phyloP scores from a whole-genome alignment of 2,113 vertebrate species.

The Cygnus buccinator region DNA sequence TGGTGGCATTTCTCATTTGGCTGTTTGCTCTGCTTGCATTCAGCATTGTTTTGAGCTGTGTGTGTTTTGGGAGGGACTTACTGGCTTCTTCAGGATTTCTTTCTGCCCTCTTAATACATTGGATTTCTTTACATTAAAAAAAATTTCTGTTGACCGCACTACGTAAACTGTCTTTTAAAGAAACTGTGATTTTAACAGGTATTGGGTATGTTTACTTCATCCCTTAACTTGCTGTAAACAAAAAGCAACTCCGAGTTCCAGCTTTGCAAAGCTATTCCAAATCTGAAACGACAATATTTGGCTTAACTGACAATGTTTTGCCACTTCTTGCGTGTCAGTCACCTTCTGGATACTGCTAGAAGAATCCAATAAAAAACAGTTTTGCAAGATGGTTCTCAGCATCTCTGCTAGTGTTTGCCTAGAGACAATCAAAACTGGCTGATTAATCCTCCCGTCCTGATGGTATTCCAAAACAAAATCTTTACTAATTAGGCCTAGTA shows the following conservation, averaged over 20 bases:
- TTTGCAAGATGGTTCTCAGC: not conserved
- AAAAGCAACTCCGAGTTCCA: not conserved
- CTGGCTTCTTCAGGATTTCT: not conserved
- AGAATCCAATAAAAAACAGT: not conserved
- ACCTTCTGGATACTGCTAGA: not conserved
- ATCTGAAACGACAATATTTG: not conserved
- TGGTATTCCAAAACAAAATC: not conserved
- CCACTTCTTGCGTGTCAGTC: not conserved
- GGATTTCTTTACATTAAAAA: not conserved
- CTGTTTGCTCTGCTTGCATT: not conserved
- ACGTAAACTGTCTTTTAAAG: not conserved
- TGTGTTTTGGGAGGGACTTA: not conserved
- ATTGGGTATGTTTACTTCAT: not conserved
- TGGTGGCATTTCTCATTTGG: constrained; percentile 7
- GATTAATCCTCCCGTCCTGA: not conserved
- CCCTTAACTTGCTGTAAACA: not conserved
- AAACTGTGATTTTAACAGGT: not conserved
- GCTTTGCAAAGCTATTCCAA: not conserved
- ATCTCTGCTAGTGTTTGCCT: not conserved
- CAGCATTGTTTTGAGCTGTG: not conserved
- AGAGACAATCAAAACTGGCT: not conserved
- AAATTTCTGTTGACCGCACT: not conserved
- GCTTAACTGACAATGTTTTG: not conserved
- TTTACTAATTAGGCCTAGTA: not conserved
- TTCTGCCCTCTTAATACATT: not conserved